phyloP scores from a whole-genome alignment of 1,140 invertebrate genomes.

The Drosophila simulans region DNA sequence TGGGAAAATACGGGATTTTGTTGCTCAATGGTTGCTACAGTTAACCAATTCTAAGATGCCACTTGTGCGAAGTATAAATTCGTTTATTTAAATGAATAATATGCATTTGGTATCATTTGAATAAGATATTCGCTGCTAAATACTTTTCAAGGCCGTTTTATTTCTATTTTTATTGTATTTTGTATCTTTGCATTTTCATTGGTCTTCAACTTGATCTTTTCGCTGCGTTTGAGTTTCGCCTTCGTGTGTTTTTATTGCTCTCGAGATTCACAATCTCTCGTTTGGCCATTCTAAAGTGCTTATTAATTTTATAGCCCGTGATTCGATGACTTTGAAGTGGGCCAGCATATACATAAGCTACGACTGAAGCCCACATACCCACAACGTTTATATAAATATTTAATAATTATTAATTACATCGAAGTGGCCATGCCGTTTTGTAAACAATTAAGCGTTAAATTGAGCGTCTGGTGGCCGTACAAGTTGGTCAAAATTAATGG shows the following conservation, averaged over 20 bases:
- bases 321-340: conserved; percentile 60
- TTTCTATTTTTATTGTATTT: conserved; percentile 28
- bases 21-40: conserved; percentile 6
- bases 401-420: conserved; percentile 53
- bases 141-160: conserved; percentile 51
- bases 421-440: conserved; percentile 41
- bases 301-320: conserved; percentile 38
- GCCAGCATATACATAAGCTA: conserved; percentile 18
- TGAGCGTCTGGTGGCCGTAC: conserved; percentile 25
- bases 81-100: conserved; percentile 30
- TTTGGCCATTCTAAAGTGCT: conserved; percentile 61
- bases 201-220: conserved; percentile 40
- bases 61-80: neutral
- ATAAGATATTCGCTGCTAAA: conserved; percentile 37
- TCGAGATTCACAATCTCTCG: conserved; percentile 64
- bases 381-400: conserved; percentile 21
- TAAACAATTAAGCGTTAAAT: conserved; percentile 28
- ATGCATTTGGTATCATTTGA: conserved; percentile 21
- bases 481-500: conserved; percentile 40
- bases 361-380: conserved; percentile 21
- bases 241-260: conserved; percentile 51
- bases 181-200: conserved; percentile 46
- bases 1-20: conserved; percentile 1
- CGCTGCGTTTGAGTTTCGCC: conserved; percentile 29
- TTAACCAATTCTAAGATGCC: conserved; percentile 14